A percentile compares a stretch with the other conserved stretches of the same genome.
phyloP scores from a whole-genome alignment of 2,797 vertebrate genomes.

The Cephalopachus bancanus region DNA sequence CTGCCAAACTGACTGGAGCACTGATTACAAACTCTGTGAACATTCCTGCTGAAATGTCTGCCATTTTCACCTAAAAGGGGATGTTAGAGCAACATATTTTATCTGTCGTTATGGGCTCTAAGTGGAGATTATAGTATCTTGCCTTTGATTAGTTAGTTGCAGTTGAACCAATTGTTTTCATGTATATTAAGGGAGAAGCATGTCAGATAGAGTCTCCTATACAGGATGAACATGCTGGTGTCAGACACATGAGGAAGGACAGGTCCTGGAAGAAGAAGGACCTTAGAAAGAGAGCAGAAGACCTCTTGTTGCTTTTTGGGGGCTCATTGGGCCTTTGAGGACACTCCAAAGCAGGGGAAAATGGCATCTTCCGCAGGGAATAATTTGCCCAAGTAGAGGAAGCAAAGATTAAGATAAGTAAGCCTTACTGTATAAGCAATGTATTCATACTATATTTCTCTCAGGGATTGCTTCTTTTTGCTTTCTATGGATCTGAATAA shows the following conservation, averaged over 20 bases:
- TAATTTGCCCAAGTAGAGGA: background rate
- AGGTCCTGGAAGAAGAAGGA: background rate
- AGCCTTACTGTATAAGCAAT: background rate
- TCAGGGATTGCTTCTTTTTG: background rate
- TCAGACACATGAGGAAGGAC: background rate
- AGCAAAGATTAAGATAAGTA: constrained; percentile 29
- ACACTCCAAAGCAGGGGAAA: constrained; percentile 12
- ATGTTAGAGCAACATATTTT: constrained; percentile 16
- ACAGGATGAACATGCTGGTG: background rate
- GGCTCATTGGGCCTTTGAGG: background rate
- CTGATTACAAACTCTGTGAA: constrained; percentile 15
- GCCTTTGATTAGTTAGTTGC: background rate
- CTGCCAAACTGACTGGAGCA: constrained; percentile 18
- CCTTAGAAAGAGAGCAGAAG: background rate
- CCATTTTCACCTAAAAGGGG: constrained; percentile 30
- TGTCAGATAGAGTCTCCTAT: background rate
- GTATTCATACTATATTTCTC: background rate
- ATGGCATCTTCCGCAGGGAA: background rate
- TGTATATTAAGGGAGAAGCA: background rate
- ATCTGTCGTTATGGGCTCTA: background rate
- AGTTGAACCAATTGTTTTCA: background rate
- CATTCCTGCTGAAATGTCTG: constrained; percentile 8
- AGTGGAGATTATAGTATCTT: background rate
- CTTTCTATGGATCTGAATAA: constrained; percentile 26
- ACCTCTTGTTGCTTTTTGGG: background rate